Conservation (phyloP, 2,113 vertebrate genomes). For the Podocnemis expansa region DNA sequence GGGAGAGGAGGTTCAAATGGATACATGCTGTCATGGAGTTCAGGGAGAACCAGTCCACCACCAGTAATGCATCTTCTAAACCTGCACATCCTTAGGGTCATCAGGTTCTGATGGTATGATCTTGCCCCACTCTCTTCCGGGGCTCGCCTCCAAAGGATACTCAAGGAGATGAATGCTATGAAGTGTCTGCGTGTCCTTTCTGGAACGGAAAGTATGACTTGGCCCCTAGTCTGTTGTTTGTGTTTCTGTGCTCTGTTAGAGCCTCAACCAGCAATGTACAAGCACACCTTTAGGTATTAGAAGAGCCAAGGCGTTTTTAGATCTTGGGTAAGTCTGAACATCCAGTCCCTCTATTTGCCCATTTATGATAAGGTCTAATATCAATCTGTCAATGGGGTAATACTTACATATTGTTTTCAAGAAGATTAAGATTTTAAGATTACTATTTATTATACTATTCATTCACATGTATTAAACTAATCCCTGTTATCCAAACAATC, state of each 20-base stretch:
- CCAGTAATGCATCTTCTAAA: not conserved
- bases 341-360: not conserved
- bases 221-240: not conserved
- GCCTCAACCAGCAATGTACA: not conserved
- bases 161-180: too few species aligned
- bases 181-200: not conserved
- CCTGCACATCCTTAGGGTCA: not conserved
- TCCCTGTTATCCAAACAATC: not conserved
- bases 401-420: fast-evolving
- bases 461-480: not conserved
- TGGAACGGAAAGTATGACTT: not conserved
- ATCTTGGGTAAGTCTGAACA: not conserved
- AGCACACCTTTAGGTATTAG: not conserved
- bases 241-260: not conserved
- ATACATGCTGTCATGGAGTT: not conserved
- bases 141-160: not conserved
- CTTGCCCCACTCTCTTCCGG: not conserved
- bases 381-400: fast-evolving
- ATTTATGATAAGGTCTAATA: not conserved
- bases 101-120: not conserved
- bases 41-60: not conserved
- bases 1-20: not conserved
- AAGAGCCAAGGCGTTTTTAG: not conserved
- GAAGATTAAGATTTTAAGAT: not conserved
- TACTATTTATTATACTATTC: not conserved